A percentile compares a stretch with the other conserved stretches of the same genome.
These are phyloP conservation scores for Scaptomyza polygonia DNA, from an alignment of 2,888 invertebrate species.

Conservation along the genomic window DNA sequence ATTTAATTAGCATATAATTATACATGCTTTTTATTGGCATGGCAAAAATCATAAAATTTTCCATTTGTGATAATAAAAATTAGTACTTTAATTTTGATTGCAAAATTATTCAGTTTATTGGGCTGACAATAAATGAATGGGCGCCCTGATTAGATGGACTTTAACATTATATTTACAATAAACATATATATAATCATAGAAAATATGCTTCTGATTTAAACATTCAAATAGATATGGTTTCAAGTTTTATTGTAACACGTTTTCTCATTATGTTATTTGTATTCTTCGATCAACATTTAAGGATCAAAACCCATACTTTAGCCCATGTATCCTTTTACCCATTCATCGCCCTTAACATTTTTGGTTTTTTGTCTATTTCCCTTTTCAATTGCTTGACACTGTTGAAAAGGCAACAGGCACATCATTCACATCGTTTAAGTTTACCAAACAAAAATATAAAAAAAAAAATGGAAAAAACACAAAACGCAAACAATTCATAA, in stretches of 20 bases:
- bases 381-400: constrained; percentile 60
- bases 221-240: too few species aligned
- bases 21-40: constrained; percentile 32
- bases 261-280: background rate
- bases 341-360: background rate
- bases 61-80: constrained; percentile 23
- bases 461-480: too few species aligned
- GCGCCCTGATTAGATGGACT: background rate
- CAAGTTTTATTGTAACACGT: background rate
- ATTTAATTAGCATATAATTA: constrained; percentile 67
- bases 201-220: too few species aligned
- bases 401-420: constrained; percentile 42
- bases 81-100: constrained; percentile 13
- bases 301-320: background rate
- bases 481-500: constrained; percentile 51
- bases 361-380: constrained; percentile 11
- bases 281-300: background rate
- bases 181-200: too few species aligned
- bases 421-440: constrained; percentile 56
- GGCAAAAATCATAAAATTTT: constrained; percentile 40
- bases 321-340: too few species aligned
- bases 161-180: background rate
- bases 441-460: constrained; percentile 1
- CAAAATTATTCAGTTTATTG: constrained; percentile 21
- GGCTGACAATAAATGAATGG: background rate